Evolutionary conservation across 2,113 vertebrate genomes (phyloP).

Genomic region (Collichthys lucidus): DNA sequence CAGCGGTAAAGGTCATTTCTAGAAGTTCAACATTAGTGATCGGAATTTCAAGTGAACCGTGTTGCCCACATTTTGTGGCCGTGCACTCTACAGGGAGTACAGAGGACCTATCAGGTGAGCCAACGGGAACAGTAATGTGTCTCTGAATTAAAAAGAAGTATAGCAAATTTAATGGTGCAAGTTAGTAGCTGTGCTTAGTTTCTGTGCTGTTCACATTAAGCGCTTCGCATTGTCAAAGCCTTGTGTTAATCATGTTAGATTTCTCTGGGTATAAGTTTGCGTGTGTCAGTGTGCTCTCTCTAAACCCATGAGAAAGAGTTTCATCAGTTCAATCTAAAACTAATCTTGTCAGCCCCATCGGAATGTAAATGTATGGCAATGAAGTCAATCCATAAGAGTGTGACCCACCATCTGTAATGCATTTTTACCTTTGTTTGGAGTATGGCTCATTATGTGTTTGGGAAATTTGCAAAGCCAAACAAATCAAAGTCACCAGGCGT

Average conservation of each 20-base stretch:
- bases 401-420: conserved; percentile 39
- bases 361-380: background rate
- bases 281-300: background rate
- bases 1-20: conserved; percentile 78
- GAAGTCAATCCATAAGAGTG: conserved; percentile 1
- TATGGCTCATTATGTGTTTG: conserved; percentile 36
- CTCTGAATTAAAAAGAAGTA: conserved; percentile 13
- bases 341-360: conserved; percentile 42
- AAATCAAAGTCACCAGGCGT: conserved; percentile 52
- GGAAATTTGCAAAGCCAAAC: conserved; percentile 49
- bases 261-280: conserved; percentile 20
- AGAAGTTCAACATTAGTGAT: conserved; percentile 81
- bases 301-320: conserved; percentile 49
- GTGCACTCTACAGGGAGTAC: conserved; percentile 24
- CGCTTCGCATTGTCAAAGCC: conserved; percentile 30
- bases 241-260: conserved; percentile 43
- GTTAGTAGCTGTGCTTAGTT: background rate
- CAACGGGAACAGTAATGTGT: background rate
- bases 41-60: conserved; percentile 79
- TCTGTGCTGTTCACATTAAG: conserved; percentile 37
- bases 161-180: conserved; percentile 25
- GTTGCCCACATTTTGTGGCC: conserved; percentile 48
- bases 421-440: conserved; percentile 39
- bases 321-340: conserved; percentile 59
- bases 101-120: conserved; percentile 21